Conservation (phyloP, 2,888 invertebrate species). For the Drosophila paramelanica region DNA sequence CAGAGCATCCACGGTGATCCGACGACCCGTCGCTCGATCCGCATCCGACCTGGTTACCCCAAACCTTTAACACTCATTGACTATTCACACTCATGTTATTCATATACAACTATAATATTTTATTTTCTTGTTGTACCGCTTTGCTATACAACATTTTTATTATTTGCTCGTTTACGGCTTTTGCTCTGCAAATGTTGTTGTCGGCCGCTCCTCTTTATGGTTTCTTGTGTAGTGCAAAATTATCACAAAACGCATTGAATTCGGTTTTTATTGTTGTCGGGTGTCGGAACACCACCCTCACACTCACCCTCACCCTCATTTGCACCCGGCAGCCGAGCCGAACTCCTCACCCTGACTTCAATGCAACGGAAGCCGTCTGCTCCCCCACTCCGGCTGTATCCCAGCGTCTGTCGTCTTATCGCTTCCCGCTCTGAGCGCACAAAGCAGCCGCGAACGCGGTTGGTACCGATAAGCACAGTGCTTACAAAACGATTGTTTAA, state of each 20-base stretch:
- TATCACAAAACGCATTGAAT: constrained; percentile 78
- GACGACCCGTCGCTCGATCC: constrained; percentile 36
- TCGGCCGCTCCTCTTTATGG: constrained; percentile 36
- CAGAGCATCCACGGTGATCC: constrained; percentile 32
- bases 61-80: constrained; percentile 64
- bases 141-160: constrained; percentile 66
- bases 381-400: not conserved
- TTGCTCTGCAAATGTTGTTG: constrained; percentile 27
- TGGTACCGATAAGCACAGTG: constrained; percentile 41
- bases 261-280: constrained; percentile 74
- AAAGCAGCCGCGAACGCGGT: constrained; percentile 41
- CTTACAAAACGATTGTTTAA: not conserved
- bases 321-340: not conserved
- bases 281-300: constrained; percentile 29
- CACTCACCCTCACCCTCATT: not conserved
- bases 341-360: constrained; percentile 18
- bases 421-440: constrained; percentile 65
- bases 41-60: constrained; percentile 34
- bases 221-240: constrained; percentile 69
- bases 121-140: constrained; percentile 36
- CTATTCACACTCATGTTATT: constrained; percentile 81
- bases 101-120: constrained; percentile 40
- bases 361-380: constrained; percentile 59
- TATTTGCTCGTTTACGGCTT: constrained; percentile 72
- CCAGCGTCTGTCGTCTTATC: constrained; percentile 67